Conservation (phyloP, 2,113 vertebrate species). For the Panurus biarmicus region DNA sequence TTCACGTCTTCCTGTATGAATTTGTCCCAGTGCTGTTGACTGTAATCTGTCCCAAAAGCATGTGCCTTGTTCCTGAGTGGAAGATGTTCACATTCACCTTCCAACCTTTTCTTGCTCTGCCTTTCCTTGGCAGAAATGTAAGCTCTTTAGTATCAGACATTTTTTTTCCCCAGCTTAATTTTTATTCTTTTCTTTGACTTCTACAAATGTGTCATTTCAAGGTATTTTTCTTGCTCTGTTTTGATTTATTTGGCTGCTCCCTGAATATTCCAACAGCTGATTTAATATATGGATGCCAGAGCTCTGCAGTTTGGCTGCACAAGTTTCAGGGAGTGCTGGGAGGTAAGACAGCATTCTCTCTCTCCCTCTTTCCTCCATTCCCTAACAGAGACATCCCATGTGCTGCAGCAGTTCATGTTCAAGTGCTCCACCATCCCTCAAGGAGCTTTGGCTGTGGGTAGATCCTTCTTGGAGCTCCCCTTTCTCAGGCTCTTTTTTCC, state of each 20-base stretch:
- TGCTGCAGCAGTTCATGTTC: neutral
- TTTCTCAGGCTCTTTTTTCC: neutral
- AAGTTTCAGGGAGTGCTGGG: neutral
- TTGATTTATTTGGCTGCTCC: neutral
- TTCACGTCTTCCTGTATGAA: neutral
- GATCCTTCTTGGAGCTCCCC: neutral
- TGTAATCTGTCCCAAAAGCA: neutral
- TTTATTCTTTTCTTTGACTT: neutral
- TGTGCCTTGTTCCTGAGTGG: neutral
- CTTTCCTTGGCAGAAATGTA: neutral
- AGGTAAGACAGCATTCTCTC: neutral
- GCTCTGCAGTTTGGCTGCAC: neutral
- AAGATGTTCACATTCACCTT: neutral
- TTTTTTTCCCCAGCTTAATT: neutral
- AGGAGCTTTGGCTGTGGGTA: neutral
- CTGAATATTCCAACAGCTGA: neutral
- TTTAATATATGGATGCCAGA: neutral
- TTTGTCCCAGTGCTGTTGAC: neutral
- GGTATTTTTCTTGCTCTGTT: neutral
- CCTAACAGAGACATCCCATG: neutral
- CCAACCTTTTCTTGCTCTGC: neutral
- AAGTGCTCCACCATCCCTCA: rapidly evolving
- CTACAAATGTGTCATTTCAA: neutral
- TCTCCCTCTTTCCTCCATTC: no score
- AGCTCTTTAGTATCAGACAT: neutral